Evolutionary conservation across 2,888 invertebrate species (phyloP).

Genomic region (Corythucha ciliata): DNA sequence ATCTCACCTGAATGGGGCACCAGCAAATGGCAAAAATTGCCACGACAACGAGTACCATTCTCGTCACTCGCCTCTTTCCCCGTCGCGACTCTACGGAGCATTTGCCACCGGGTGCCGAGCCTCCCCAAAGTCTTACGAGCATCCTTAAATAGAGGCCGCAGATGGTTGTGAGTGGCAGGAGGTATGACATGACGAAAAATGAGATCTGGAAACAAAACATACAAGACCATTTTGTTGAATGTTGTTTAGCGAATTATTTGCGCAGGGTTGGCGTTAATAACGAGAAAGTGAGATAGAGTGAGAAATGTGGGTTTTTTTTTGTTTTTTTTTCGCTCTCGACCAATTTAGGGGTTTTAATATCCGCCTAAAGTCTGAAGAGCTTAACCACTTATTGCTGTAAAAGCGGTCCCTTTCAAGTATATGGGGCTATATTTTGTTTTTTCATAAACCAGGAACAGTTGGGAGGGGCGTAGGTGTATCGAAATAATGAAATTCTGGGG

Average conservation of each 20-base stretch:
- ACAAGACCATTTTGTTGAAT: no score
- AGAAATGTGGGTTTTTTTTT: not conserved
- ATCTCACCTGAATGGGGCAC: slow-evolving; percentile 85
- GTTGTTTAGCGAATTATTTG: no score
- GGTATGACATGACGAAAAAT: slow-evolving; percentile 81
- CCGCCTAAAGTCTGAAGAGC: no score
- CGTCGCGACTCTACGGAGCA: slow-evolving; percentile 71
- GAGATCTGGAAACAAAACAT: slow-evolving; percentile 54
- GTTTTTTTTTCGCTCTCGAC: no score
- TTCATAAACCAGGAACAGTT: no score
- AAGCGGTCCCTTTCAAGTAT: no score
- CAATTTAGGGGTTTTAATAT: no score
- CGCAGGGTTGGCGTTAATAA: no score
- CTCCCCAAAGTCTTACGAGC: slow-evolving; percentile 78
- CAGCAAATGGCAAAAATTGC: slow-evolving; percentile 88
- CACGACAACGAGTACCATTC: slow-evolving; percentile 85
- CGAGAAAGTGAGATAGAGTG: not conserved
- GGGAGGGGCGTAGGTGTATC: no score
- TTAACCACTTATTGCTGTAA: no score
- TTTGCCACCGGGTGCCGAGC: slow-evolving; percentile 65
- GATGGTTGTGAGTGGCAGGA: slow-evolving; percentile 76
- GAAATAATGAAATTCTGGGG: no score
- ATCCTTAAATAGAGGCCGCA: slow-evolving; percentile 81
- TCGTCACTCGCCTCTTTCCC: slow-evolving; percentile 79
- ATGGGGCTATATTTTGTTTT: no score